A percentile compares a stretch with the other conserved stretches of the same genome.
Conservation (phyloP, 2,888 invertebrate genomes). For the Lypha dubia region DNA sequence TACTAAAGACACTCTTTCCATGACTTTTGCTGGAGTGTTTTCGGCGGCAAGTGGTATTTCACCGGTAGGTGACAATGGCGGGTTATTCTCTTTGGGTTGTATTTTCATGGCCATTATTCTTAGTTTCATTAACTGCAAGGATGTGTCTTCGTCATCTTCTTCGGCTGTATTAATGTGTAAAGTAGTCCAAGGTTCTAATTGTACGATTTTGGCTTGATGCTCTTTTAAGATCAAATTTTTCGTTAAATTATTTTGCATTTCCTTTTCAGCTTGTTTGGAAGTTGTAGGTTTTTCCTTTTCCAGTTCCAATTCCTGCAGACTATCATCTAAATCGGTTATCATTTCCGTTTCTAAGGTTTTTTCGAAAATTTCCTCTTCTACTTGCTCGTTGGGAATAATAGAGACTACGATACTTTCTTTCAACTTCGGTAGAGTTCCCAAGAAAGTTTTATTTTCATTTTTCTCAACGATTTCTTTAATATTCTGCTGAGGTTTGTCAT, state of each 20-base stretch:
- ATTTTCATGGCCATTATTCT: conserved; percentile 80
- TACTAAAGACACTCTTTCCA: conserved; percentile 80
- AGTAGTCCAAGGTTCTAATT: conserved; percentile 56
- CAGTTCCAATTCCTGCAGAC: conserved; percentile 29
- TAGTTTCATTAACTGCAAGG: conserved; percentile 78
- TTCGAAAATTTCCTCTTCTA: conserved; percentile 50
- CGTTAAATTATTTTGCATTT: conserved; percentile 5
- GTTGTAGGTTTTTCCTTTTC: conserved; percentile 54
- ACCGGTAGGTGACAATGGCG: conserved; percentile 66
- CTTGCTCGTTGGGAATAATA: conserved; percentile 48
- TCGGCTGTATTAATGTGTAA: conserved; percentile 65
- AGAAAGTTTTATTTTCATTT: background rate
- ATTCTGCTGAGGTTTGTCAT: background rate
- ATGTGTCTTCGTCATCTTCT: conserved; percentile 79
- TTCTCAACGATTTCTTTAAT: background rate
- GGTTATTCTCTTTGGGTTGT: conserved; percentile 67
- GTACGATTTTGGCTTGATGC: conserved; percentile 50
- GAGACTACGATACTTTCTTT: conserved; percentile 24
- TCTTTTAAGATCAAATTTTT: background rate
- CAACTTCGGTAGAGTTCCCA: background rate
- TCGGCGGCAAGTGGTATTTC: conserved; percentile 32
- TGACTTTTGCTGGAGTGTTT: conserved; percentile 77
- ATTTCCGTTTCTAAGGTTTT: conserved; percentile 52
- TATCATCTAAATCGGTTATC: conserved; percentile 77
- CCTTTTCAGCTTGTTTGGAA: conserved; percentile 45